phyloP scores from a whole-genome alignment of 2,888 invertebrate species.

The Cataglyphis livida region DNA sequence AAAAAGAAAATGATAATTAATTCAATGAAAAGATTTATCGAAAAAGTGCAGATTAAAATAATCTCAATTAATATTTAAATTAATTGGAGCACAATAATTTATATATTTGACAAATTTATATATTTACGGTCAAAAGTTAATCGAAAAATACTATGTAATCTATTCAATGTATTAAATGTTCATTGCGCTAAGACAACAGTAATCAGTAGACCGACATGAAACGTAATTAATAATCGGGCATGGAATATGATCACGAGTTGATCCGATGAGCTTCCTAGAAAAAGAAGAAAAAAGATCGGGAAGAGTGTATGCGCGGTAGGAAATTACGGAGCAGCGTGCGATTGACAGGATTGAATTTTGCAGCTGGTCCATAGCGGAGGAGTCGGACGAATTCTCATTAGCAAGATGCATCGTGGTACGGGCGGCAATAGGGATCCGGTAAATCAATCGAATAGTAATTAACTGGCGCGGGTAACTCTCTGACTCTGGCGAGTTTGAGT shows the following conservation, averaged over 20 bases:
- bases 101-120: background rate
- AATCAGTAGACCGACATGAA: background rate
- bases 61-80: background rate
- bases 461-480: constrained; percentile 68
- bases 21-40: constrained; percentile 9
- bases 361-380: constrained; percentile 51
- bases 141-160: background rate
- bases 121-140: background rate
- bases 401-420: constrained; percentile 62
- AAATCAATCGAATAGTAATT: constrained; percentile 83
- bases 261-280: constrained; percentile 7
- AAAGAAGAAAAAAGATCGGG: background rate
- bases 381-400: constrained; percentile 70
- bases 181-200: background rate
- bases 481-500: constrained; percentile 58
- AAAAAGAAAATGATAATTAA: background rate
- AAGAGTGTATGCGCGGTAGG: constrained; percentile 8
- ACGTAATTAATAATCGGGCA: constrained; percentile 36
- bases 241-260: constrained; percentile 18
- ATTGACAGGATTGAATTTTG: constrained; percentile 66
- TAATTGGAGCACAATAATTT: background rate
- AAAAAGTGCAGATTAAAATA: background rate
- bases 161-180: background rate
- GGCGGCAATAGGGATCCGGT: constrained; percentile 67
- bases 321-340: constrained; percentile 48